phyloP scores from a whole-genome alignment of 2,113 vertebrate species.

The Dicerorhinus sumatrensis region DNA sequence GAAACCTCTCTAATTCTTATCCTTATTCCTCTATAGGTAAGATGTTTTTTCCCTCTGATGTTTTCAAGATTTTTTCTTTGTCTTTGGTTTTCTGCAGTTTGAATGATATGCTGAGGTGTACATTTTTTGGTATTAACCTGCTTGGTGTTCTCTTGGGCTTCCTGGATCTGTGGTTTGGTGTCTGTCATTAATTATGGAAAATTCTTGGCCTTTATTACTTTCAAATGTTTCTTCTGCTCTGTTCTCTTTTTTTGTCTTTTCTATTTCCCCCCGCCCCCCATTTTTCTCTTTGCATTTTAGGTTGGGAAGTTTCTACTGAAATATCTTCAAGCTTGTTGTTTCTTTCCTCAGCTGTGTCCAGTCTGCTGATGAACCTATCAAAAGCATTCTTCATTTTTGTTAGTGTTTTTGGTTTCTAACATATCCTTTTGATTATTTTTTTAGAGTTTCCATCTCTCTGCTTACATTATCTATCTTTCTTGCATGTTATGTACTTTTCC shows the following conservation, averaged over 20 bases:
- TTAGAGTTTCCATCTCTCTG: not conserved
- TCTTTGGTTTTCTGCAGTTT: constrained; percentile 27
- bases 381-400: not conserved
- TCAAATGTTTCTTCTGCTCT: not conserved
- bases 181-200: not conserved
- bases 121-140: not conserved
- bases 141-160: not conserved
- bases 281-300: not conserved
- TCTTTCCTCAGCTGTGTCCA: not conserved
- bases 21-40: not conserved
- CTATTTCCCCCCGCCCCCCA: no score
- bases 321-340: not conserved
- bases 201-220: not conserved
- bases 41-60: not conserved
- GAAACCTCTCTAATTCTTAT: constrained; percentile 17
- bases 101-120: not conserved
- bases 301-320: not conserved
- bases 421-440: not conserved
- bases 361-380: not conserved
- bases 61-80: not conserved
- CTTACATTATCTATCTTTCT: not conserved
- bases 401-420: not conserved
- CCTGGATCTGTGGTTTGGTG: not conserved
- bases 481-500: not conserved
- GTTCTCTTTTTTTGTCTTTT: not conserved